A percentile compares a stretch with the other conserved stretches of the same genome.
Evolutionary conservation across 2,888 invertebrate species (phyloP).

Genomic region (Perdita meconis): DNA sequence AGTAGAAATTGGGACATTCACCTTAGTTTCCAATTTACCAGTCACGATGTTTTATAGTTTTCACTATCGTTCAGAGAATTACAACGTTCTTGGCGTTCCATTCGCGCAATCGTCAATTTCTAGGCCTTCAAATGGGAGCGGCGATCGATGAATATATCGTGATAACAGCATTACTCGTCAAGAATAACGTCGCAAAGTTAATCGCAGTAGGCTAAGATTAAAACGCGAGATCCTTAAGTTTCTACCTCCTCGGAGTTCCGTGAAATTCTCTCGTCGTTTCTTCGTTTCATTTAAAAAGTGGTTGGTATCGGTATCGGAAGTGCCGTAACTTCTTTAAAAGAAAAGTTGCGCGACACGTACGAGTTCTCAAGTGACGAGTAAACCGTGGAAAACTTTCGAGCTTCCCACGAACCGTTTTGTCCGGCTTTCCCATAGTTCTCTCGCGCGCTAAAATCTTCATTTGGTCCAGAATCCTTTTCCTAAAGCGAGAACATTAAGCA

Average conservation of each 20-base stretch:
- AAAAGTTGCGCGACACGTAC: constrained; percentile 17
- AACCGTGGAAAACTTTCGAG: not conserved
- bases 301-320: not conserved
- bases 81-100: constrained; percentile 29
- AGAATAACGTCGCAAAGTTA: not conserved
- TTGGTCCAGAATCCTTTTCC: constrained; percentile 32
- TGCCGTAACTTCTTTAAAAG: constrained; percentile 15
- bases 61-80: constrained; percentile 35
- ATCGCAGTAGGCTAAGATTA: constrained; percentile 3
- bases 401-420: not conserved
- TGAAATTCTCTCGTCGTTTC: not conserved
- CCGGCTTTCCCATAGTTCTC: not conserved
- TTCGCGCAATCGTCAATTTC: not conserved
- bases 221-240: not conserved
- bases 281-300: constrained; percentile 13
- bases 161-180: not conserved
- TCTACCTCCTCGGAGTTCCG: not conserved
- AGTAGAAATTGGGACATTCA: too few relatives aligned
- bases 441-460: not conserved
- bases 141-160: not conserved
- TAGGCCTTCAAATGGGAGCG: not conserved
- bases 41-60: constrained; percentile 29
- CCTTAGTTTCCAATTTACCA: constrained; percentile 1
- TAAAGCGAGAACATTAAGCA: too few relatives aligned
- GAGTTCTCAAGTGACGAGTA: constrained; percentile 1